Evolutionary conservation across 2,797 vertebrate species (phyloP).

Genomic region (Hafferia zeledoni): DNA sequence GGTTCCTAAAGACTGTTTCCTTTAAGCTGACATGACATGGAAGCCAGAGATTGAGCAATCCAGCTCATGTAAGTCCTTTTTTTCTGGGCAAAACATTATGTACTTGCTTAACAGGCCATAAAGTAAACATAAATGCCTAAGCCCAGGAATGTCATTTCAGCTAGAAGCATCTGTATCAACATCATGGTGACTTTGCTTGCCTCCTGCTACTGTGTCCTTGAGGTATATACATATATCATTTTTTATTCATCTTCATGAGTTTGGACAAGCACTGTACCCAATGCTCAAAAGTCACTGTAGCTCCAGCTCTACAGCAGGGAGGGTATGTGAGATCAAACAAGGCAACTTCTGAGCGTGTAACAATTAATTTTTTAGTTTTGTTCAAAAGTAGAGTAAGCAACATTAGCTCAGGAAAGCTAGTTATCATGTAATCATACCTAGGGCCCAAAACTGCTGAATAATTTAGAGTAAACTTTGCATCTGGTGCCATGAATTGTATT

Average conservation of each 20-base stretch:
- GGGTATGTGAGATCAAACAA: slow-evolving; percentile 26
- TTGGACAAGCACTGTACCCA: not conserved
- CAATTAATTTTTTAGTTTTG: slow-evolving; percentile 56
- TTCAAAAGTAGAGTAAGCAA: slow-evolving; percentile 37
- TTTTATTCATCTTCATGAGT: slow-evolving; percentile 40
- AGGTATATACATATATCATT: slow-evolving; percentile 11
- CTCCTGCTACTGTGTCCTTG: slow-evolving; percentile 17
- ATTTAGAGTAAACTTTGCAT: slow-evolving; percentile 39
- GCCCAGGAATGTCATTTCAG: slow-evolving; percentile 19
- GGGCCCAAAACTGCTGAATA: slow-evolving; percentile 23
- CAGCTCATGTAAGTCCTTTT: not conserved
- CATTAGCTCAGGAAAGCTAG: slow-evolving; percentile 28
- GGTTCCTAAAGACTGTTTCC: not conserved
- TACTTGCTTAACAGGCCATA: slow-evolving; percentile 16
- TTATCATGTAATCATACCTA: slow-evolving; percentile 23
- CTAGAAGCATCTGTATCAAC: slow-evolving; percentile 7
- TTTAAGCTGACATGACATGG: not conserved
- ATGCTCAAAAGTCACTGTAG: not conserved
- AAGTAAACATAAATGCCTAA: slow-evolving; percentile 37
- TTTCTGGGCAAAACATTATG: not conserved
- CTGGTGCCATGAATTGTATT: not conserved
- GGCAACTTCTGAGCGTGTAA: slow-evolving; percentile 43
- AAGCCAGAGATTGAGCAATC: not conserved
- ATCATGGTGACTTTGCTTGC: slow-evolving; percentile 2
- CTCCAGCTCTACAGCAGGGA: not conserved